Evolutionary conservation across 2,113 vertebrate species (phyloP).

Genomic region (Pachycephala philippinensis): DNA sequence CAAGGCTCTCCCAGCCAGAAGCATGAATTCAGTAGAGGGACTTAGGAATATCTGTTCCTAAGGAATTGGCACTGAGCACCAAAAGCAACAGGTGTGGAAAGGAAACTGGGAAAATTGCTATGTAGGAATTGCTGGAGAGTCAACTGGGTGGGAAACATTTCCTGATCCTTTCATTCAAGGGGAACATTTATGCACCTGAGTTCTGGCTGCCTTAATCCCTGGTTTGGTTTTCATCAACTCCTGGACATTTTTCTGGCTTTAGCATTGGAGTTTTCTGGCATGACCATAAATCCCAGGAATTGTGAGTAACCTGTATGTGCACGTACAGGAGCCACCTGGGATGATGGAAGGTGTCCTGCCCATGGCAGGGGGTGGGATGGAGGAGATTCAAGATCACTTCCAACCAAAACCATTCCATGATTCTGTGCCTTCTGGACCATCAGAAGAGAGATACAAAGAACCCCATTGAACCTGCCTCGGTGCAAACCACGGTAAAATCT

Average conservation of each 20-base stretch:
- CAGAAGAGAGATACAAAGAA: neutral
- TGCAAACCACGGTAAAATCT: fast-evolving
- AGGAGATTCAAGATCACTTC: neutral
- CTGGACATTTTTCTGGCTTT: neutral
- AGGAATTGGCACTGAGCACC: neutral
- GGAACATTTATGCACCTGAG: neutral
- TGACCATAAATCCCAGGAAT: neutral
- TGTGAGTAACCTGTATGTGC: neutral
- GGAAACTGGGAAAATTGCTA: neutral
- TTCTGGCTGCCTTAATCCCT: neutral
- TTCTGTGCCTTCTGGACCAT: neutral
- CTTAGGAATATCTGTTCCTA: neutral
- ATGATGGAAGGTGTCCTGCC: neutral
- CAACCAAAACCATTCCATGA: neutral
- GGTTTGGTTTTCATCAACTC: neutral
- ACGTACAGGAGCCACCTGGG: neutral
- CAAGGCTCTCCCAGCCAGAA: neutral
- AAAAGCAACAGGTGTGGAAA: neutral
- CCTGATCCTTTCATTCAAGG: neutral
- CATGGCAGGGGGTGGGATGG: neutral
- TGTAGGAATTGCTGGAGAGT: neutral
- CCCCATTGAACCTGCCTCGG: fast-evolving
- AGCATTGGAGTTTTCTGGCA: neutral
- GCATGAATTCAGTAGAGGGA: neutral
- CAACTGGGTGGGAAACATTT: neutral